These are phyloP conservation scores for Lamprotornis superbus DNA, from an alignment of 2,113 vertebrate species.

Conservation along the genomic window DNA sequence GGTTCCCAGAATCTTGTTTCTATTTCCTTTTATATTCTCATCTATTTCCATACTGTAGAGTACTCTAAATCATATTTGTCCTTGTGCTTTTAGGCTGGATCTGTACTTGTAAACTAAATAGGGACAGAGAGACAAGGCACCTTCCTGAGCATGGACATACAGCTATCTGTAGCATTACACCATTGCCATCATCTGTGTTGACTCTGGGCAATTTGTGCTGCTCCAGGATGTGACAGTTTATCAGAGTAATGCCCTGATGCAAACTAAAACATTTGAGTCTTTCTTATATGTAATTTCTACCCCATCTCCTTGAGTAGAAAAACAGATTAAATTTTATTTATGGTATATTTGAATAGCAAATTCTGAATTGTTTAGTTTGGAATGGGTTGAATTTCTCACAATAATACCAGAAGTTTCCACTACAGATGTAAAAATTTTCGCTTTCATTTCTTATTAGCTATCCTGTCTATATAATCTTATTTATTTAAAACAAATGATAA, in stretches of 20 bases:
- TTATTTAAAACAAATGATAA: not conserved
- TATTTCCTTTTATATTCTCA: not conserved
- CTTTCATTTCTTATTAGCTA: not conserved
- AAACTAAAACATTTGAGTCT: not conserved
- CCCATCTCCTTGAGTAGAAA: not conserved
- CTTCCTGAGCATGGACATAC: not conserved
- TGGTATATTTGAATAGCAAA: not conserved
- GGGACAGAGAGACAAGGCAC: not conserved
- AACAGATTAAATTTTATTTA: not conserved
- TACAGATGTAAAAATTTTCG: not conserved
- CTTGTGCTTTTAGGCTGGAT: not conserved
- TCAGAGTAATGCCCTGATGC: not conserved
- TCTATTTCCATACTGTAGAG: not conserved
- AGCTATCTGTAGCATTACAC: not conserved
- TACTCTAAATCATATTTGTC: not conserved
- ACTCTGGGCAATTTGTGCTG: not conserved
- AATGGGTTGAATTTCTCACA: not conserved
- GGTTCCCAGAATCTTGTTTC: not conserved
- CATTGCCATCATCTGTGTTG: fast-evolving
- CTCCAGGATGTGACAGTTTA: not conserved
- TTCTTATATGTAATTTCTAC: not conserved
- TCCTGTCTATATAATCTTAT: not conserved
- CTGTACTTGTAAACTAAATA: not conserved
- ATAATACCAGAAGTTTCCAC: not conserved
- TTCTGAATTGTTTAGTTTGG: not conserved